These are phyloP conservation scores for Chrysolophus pictus DNA, from an alignment of 2,797 vertebrate species.

Conservation along the genomic window DNA sequence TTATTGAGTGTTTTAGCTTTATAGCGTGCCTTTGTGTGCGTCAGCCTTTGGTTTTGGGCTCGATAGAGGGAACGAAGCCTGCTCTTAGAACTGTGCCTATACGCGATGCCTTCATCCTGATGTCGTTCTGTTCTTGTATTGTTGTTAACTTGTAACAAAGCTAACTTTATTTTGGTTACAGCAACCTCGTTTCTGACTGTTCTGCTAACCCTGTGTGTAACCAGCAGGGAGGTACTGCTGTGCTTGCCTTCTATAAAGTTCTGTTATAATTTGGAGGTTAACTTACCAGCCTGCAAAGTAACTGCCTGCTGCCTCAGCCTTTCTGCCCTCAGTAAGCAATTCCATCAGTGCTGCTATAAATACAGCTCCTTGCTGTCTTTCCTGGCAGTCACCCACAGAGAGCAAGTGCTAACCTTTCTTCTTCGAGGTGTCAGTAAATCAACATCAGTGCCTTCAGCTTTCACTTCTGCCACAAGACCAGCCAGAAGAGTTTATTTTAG, in stretches of 20 bases:
- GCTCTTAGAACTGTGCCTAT: fast-evolving
- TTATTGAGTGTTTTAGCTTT: fast-evolving
- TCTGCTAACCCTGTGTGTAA: background rate
- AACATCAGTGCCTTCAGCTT: background rate
- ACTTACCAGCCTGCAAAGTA: background rate
- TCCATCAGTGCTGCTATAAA: background rate
- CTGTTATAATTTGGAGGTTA: background rate
- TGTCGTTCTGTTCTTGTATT: fast-evolving
- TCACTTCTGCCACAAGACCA: background rate
- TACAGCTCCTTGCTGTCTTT: background rate
- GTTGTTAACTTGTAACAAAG: background rate
- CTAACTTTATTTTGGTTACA: background rate
- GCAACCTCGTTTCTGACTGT: fast-evolving
- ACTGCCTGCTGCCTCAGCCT: background rate
- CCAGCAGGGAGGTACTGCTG: background rate
- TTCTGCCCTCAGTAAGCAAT: background rate
- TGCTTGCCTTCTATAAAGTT: background rate
- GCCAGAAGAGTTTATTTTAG: background rate
- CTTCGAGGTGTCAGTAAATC: background rate
- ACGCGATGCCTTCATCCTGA: fast-evolving
- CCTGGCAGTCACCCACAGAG: background rate
- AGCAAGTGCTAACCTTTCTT: background rate
- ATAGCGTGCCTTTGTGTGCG: fast-evolving
- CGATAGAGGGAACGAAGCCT: fast-evolving
- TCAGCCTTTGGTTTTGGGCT: fast-evolving